A percentile compares a stretch with the other conserved stretches of the same genome.
phyloP scores from a whole-genome alignment of 2,797 vertebrate genomes.

The Hozukius guyotensis region DNA sequence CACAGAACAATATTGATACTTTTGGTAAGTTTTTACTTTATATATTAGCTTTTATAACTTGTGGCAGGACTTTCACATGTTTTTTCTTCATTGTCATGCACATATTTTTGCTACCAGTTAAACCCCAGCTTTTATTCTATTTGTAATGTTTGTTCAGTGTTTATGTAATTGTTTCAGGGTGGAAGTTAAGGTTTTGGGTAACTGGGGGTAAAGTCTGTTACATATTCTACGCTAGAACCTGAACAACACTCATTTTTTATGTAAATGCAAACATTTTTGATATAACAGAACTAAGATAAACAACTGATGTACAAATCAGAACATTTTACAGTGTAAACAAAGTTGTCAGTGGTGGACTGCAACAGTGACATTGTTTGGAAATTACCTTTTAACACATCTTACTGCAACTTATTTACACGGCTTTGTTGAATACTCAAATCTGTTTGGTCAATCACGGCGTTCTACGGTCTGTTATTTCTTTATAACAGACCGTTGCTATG shows the following conservation, averaged over 20 bases:
- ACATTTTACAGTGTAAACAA: background rate
- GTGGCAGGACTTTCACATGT: background rate
- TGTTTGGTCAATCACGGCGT: too few species aligned
- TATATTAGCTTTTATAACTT: constrained; percentile 37
- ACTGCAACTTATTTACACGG: background rate
- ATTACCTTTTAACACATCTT: background rate
- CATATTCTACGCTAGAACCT: background rate
- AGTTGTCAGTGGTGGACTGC: background rate
- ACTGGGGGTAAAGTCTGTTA: background rate
- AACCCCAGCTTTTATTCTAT: constrained; percentile 8
- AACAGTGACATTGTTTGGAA: background rate
- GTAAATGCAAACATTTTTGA: background rate
- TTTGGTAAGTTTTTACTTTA: constrained; percentile 13
- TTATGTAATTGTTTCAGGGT: constrained; percentile 15
- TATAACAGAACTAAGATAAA: background rate
- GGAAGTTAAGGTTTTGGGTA: background rate
- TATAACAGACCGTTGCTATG: too few species aligned
- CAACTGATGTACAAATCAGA: background rate
- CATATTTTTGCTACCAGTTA: background rate
- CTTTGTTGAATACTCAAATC: too few species aligned
- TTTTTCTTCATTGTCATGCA: background rate
- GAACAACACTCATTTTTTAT: background rate
- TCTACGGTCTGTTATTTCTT: too few species aligned
- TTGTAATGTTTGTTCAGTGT: constrained; percentile 14
- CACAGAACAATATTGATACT: constrained; percentile 9